These are phyloP conservation scores for Garrulus glandarius DNA, from an alignment of 2,797 vertebrate genomes.

Conservation along the genomic window DNA sequence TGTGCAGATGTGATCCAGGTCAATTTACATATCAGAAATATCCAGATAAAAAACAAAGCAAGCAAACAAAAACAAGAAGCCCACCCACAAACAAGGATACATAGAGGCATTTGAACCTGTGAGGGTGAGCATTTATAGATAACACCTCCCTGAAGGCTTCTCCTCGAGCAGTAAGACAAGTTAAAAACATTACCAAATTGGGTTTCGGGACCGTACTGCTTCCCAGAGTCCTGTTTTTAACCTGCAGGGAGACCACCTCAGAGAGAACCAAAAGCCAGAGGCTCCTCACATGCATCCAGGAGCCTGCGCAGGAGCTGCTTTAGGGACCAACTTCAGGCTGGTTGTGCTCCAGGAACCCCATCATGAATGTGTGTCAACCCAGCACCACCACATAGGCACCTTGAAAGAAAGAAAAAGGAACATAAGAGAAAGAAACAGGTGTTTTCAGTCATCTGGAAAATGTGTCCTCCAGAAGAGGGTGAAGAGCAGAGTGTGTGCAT, in stretches of 20 bases:
- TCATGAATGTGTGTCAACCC: background rate
- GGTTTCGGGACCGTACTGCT: background rate
- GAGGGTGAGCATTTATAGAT: background rate
- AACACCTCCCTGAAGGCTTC: background rate
- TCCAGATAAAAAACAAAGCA: background rate
- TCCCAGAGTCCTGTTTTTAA: background rate
- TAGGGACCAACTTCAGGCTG: background rate
- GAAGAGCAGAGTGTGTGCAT: background rate
- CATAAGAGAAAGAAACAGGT: background rate
- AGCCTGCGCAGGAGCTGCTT: background rate
- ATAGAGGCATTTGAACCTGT: background rate
- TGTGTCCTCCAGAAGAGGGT: background rate
- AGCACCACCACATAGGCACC: background rate
- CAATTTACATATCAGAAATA: background rate
- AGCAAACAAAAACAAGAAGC: background rate
- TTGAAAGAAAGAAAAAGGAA: background rate
- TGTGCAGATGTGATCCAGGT: background rate
- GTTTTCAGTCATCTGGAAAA: background rate
- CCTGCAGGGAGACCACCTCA: background rate
- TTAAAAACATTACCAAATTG: background rate
- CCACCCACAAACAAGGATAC: background rate
- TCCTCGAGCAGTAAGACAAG: background rate
- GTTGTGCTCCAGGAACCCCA: background rate
- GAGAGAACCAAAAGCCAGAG: background rate
- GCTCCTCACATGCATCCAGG: background rate